Evolutionary conservation across 2,113 vertebrate species (phyloP).

Genomic region (Spea bombifrons): DNA sequence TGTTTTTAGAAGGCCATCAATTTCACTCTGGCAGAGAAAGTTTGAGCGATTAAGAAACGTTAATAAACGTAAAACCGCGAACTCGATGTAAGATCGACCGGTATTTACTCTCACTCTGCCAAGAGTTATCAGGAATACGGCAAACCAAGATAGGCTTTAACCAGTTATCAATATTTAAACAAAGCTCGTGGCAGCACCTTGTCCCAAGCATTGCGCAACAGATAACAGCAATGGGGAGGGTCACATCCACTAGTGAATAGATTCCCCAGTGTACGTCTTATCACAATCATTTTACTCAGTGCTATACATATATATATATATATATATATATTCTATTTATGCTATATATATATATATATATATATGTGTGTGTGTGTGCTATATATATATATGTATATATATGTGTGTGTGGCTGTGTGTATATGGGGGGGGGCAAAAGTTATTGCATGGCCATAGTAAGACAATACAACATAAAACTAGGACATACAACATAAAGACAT

Average conservation of each 20-base stretch:
- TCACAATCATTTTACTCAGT: background rate
- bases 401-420: too few relatives aligned
- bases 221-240: background rate
- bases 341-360: background rate
- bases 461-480: too few relatives aligned
- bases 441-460: too few relatives aligned
- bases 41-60: background rate
- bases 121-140: background rate
- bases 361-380: too few relatives aligned
- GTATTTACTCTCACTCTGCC: constrained; percentile 2
- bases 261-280: background rate
- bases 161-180: constrained; percentile 12
- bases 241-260: background rate
- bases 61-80: background rate
- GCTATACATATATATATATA: background rate
- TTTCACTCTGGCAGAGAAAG: background rate
- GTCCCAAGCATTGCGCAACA: background rate
- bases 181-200: background rate
- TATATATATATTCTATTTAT: too few relatives aligned
- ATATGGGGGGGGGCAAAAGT: too few relatives aligned
- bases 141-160: background rate
- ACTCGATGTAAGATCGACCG: too few relatives aligned
- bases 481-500: too few relatives aligned
- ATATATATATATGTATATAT: background rate
- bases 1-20: background rate